Base-by-base conservation (phyloP, 2,888 invertebrate species). In the Branchellion lobata region DNA sequence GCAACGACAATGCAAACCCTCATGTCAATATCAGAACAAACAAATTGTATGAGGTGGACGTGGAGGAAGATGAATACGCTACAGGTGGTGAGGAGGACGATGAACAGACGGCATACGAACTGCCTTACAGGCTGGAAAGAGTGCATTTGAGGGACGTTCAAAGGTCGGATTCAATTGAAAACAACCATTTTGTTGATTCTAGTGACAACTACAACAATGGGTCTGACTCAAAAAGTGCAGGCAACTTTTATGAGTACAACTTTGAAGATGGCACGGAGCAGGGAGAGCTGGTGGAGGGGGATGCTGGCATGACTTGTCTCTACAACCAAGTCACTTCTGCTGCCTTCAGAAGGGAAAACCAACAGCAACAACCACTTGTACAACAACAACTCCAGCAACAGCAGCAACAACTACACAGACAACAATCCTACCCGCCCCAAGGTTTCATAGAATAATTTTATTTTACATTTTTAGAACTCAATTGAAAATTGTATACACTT, bases 201-300 rank as follows among this genome's bases (percentile, higher is more conserved):
- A 5, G 21, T 57, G 61, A 57, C 61, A 8, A 57, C n/a, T 24
- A 57, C 21, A 24, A n/a, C n/a, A 57, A 57, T n/a, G 14, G n/a
- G 3, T 57, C 61, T 57, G 24, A n/a, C 61, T 14, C 3, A 5
- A 14, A 40, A 40, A 57, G 5, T 57, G 8, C n/a, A 24, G 61
- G 61, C 14, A 57, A n/a, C n/a, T 57, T 57, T 57, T 57, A 57
- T 57, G 61, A 57, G 24, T 57, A 57, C 61, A 57, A n/a, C 21
- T 57, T 57, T 57, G 61, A 57, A 5, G 61, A 57, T 18, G 21
- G 24, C 5, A 24, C 61, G n/a, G 61, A 57, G 5, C 14, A n/a
- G 3, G 24, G 24, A 5, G 61, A 57, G 3, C 3, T 57, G 8
- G 8, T 24, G 61, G 61, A 57, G 24, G 61, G 61, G 21, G 61